Evolutionary conservation across 2,888 invertebrate genomes (phyloP).

Genomic region (Mimumesa dahlbomi): DNA sequence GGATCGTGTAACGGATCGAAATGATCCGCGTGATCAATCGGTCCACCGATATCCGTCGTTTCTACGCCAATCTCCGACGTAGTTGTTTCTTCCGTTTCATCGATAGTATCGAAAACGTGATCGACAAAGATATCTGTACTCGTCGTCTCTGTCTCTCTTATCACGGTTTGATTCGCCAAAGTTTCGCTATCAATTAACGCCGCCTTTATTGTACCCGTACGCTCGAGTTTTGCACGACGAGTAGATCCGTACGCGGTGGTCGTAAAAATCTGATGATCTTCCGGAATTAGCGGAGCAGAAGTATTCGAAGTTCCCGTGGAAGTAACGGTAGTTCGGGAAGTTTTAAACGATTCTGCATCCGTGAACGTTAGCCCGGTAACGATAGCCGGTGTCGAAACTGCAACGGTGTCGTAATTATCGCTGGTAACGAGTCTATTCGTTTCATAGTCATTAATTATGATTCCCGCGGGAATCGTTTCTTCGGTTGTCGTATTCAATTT

Average conservation of each 20-base stretch:
- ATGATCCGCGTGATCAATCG: neutral
- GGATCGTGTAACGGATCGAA: too few species aligned
- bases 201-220: too few species aligned
- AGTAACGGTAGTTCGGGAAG: neutral
- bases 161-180: too few species aligned
- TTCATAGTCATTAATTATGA: neutral
- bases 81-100: neutral
- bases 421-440: neutral
- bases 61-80: neutral
- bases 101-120: neutral
- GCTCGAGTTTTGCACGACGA: too few species aligned
- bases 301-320: too few species aligned
- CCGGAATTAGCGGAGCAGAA: too few species aligned
- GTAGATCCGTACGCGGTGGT: too few species aligned
- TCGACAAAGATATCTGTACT: too few species aligned
- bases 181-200: too few species aligned
- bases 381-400: neutral
- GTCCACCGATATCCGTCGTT: neutral
- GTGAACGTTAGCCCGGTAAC: neutral
- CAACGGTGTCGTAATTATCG: neutral
- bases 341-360: neutral
- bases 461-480: neutral
- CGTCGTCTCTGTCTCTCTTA: too few species aligned
- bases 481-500: neutral
- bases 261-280: too few species aligned